Percentiles rank a stretch among this genome's conserved stretches.
These are phyloP conservation scores for Xyrichtys novacula DNA, from an alignment of 2,797 vertebrate genomes.

Conservation along the genomic window DNA sequence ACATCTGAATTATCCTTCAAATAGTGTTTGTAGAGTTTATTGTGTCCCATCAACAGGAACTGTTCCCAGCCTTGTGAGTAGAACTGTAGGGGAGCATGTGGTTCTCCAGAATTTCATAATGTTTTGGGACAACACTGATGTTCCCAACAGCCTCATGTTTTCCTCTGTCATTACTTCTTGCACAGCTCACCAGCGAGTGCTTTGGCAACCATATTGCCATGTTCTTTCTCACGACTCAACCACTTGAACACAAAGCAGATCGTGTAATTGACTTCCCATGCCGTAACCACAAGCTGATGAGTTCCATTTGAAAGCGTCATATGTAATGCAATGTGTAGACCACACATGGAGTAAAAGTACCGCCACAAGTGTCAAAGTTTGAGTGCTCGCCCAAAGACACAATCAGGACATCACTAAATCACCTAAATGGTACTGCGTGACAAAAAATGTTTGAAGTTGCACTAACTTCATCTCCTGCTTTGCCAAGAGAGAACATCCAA, in stretches of 20 bases:
- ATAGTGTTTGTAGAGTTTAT: not conserved
- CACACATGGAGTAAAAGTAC: not conserved
- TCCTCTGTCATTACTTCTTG: too few relatives aligned
- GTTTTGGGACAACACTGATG: not conserved
- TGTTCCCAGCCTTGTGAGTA: not conserved
- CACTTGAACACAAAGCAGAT: slow-evolving; percentile 3
- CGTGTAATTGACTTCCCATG: slow-evolving; percentile 3
- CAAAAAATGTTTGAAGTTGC: not conserved
- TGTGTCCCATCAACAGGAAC: not conserved
- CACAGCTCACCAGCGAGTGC: not conserved
- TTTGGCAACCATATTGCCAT: not conserved
- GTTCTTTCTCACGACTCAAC: slow-evolving; percentile 8
- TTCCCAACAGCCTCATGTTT: not conserved
- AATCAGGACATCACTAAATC: too few relatives aligned
- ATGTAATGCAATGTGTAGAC: slow-evolving; percentile 1
- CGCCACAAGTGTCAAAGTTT: not conserved
- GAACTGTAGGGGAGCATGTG: not conserved
- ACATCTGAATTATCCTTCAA: too few relatives aligned
- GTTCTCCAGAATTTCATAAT: not conserved
- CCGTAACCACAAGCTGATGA: slow-evolving; percentile 4
- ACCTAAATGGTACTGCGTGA: not conserved
- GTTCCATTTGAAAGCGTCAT: slow-evolving; percentile 1
- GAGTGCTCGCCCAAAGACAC: not conserved
- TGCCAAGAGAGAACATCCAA: not conserved
- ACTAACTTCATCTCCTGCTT: not conserved